Percentiles rank a stretch among this genome's conserved stretches.
Conservation (phyloP, 1,140 invertebrate genomes). For the Meloidogyne hapla region DNA sequence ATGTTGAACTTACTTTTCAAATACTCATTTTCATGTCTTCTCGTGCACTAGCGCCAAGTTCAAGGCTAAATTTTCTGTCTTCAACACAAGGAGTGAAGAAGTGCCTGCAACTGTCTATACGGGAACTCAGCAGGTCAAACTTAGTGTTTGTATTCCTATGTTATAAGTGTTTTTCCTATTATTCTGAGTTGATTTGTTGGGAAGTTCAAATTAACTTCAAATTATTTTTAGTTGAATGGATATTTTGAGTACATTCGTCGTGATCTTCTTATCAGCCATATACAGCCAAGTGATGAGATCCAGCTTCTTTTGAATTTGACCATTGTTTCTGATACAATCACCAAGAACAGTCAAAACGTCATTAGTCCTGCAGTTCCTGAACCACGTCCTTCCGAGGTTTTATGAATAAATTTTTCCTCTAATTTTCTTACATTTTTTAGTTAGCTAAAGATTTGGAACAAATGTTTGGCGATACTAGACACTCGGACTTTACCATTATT, state of each 20-base stretch:
- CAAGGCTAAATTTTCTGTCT: slow-evolving; percentile 59
- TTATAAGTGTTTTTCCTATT: too few relatives aligned
- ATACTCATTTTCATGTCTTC: slow-evolving; percentile 38
- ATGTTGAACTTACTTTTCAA: slow-evolving; percentile 13
- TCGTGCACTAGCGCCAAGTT: slow-evolving; percentile 53
- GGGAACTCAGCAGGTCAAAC: slow-evolving; percentile 54
- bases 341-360: slow-evolving; percentile 40
- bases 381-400: slow-evolving; percentile 28
- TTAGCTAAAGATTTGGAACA: slow-evolving; percentile 44
- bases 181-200: too few relatives aligned
- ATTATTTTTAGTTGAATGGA: slow-evolving; percentile 53
- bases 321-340: slow-evolving; percentile 60
- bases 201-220: too few relatives aligned
- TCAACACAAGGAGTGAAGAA: slow-evolving; percentile 55
- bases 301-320: slow-evolving; percentile 51
- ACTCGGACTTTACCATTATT: slow-evolving; percentile 60
- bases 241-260: slow-evolving; percentile 64
- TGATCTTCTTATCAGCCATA: slow-evolving; percentile 55
- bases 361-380: slow-evolving; percentile 24
- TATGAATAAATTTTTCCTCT: slow-evolving; percentile 10
- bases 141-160: neutral
- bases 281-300: slow-evolving; percentile 52
- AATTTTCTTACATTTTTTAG: slow-evolving; percentile 33
- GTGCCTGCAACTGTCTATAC: slow-evolving; percentile 62
- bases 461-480: slow-evolving; percentile 29